A percentile compares a stretch with the other conserved stretches of the same genome.
phyloP scores from a whole-genome alignment of 2,888 invertebrate species.

The Cephonodes hylas region DNA sequence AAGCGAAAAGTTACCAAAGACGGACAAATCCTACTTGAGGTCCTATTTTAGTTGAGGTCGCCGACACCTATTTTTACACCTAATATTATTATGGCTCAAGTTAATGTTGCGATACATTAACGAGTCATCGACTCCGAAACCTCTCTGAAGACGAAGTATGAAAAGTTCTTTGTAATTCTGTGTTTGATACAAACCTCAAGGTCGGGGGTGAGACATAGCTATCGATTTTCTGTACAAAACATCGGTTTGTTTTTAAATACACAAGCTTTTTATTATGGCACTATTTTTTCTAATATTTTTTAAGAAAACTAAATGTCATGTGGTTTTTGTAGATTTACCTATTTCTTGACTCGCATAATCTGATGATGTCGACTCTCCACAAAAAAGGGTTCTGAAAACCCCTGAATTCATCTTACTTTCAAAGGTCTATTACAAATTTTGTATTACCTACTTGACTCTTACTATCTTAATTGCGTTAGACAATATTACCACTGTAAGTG shows the following conservation, averaged over 20 bases:
- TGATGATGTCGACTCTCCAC: too few relatives aligned
- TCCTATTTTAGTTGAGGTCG: not conserved
- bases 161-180: constrained; percentile 2
- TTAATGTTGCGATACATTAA: not conserved
- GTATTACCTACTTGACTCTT: too few relatives aligned
- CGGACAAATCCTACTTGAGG: too few relatives aligned
- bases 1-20: not conserved
- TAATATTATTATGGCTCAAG: not conserved
- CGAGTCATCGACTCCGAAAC: not conserved
- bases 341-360: not conserved
- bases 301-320: not conserved
- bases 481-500: too few relatives aligned
- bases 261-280: not conserved
- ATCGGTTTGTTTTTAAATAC: not conserved
- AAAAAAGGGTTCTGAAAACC: too few relatives aligned
- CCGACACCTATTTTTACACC: not conserved
- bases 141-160: not conserved
- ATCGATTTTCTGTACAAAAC: not conserved
- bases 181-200: constrained; percentile 6
- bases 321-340: not conserved
- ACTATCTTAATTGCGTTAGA: too few relatives aligned
- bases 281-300: too few relatives aligned
- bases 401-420: too few relatives aligned
- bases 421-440: too few relatives aligned
- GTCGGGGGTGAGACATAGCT: not conserved